Evolutionary conservation across 2,888 invertebrate species (phyloP), one percentile per base, ranked within the genome.

Genomic region (Doris montereyensis): DNA sequence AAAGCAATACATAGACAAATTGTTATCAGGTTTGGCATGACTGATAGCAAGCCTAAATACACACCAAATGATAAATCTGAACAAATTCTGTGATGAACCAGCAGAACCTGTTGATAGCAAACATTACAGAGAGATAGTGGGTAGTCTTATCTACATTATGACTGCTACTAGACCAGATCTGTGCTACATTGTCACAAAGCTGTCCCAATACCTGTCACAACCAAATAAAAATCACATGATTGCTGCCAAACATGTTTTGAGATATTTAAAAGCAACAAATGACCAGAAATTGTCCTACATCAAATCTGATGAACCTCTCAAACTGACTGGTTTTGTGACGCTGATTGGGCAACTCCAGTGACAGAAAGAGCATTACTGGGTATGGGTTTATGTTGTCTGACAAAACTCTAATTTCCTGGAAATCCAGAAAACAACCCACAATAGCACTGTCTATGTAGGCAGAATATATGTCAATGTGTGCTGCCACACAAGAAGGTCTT

Each of bases 31-130:
- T 73, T 73, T 76, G 73, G 26, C 28, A 78, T 74, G 74, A 60
- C 26, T 26, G 72, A 81, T 73, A 58, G 79, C 57, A 81, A 81
- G 79, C 76, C 79, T 21, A 81, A 26, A 62, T 30, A 8, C 26
- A 79, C 73, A 34, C 79, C 81, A 41, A 30, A 34, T 70, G 79
- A 79, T 35, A 41, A 41, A 41, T 41, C 52, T 41, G 52, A 41
- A 41, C 52, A 41, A 41, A 41, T 41, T 41, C 5, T 17, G 52
- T 41, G 52, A 26, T 32, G 32, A 67, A 52, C 62, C 57, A 60
- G 10, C 24, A 32, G 32, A 5, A 30, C 30, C 13, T 32, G 70
- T 58, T 35, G 74, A 65, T 65, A 60, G 13, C n/a, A 58, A 52
- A 30, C 28, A 67, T 65, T 76, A 76, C 26, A 57, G 34, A 57